Percentiles rank a stretch among this genome's conserved stretches.
Evolutionary conservation across 2,888 invertebrate genomes (phyloP).

Genomic region (Dasypogon diadema): DNA sequence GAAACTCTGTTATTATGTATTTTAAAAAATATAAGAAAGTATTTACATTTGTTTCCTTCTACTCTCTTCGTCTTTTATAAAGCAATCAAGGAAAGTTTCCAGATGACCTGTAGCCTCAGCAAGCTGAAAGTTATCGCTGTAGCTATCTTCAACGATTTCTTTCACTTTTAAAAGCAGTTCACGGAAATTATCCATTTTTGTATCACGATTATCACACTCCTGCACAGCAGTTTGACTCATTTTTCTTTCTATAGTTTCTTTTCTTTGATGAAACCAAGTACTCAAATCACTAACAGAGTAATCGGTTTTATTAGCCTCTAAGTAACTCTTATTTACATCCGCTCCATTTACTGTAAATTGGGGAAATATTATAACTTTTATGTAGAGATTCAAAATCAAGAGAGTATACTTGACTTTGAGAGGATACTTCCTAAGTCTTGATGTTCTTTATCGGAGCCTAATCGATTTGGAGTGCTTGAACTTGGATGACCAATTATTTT

Average conservation of each 20-base stretch:
- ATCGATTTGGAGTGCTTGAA: constrained; percentile 65
- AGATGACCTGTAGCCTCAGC: constrained; percentile 67
- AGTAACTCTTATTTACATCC: constrained; percentile 66
- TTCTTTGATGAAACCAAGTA: constrained; percentile 64
- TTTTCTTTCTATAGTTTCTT: too few species aligned
- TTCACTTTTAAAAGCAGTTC: constrained; percentile 65
- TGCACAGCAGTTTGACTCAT: constrained; percentile 18
- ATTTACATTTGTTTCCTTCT: constrained; percentile 53
- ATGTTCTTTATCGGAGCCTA: not conserved
- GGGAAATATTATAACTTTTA: not conserved
- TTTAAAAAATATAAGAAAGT: not conserved
- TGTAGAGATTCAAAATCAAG: not conserved
- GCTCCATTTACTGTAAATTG: constrained; percentile 64
- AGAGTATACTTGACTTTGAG: constrained; percentile 20
- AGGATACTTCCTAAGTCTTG: not conserved
- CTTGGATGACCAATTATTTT: constrained; percentile 57
- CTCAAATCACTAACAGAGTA: constrained; percentile 66
- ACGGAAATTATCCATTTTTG: constrained; percentile 66
- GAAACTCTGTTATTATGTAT: too few species aligned
- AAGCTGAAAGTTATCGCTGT: constrained; percentile 67
- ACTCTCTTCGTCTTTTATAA: constrained; percentile 65
- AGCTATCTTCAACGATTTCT: constrained; percentile 67
- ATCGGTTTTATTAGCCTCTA: constrained; percentile 68
- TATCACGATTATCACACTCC: constrained; percentile 55
- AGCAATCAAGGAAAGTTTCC: constrained; percentile 66